phyloP scores from a whole-genome alignment of 2,797 vertebrate species.

The Lacerta bilineata region DNA sequence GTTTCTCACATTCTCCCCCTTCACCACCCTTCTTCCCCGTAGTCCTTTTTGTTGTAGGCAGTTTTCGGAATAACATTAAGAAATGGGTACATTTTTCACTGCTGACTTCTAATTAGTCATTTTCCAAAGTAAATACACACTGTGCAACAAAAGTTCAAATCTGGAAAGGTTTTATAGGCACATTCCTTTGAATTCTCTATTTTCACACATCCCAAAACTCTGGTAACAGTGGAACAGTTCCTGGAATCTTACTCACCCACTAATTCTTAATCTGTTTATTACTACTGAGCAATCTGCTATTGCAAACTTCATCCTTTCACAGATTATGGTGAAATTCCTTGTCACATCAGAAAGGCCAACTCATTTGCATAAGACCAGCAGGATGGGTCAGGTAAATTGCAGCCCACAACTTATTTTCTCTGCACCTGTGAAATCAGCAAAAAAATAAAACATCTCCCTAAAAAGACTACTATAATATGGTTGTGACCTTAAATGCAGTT shows the following conservation, averaged over 20 bases:
- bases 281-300: neutral
- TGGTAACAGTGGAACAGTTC: constrained; percentile 42
- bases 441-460: neutral
- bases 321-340: neutral
- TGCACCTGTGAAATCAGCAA: neutral
- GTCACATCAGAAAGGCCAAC: neutral
- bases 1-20: constrained; percentile 54
- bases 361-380: neutral
- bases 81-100: constrained; percentile 40
- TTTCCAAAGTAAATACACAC: constrained; percentile 50
- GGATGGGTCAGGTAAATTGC: neutral
- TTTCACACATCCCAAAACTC: constrained; percentile 39
- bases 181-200: constrained; percentile 26
- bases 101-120: constrained; percentile 48
- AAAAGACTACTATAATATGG: neutral
- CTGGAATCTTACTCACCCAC: constrained; percentile 37
- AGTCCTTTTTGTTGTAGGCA: constrained; percentile 47
- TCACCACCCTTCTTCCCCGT: neutral
- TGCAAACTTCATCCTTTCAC: constrained; percentile 23
- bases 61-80: constrained; percentile 62
- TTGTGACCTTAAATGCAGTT: neutral
- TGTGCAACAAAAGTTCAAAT: neutral
- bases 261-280: constrained; percentile 3
- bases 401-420: neutral
- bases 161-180: constrained; percentile 28